Percentiles rank a stretch among this genome's conserved stretches.
Conservation (phyloP, 2,888 invertebrate species). For the Megamerina dolium region DNA sequence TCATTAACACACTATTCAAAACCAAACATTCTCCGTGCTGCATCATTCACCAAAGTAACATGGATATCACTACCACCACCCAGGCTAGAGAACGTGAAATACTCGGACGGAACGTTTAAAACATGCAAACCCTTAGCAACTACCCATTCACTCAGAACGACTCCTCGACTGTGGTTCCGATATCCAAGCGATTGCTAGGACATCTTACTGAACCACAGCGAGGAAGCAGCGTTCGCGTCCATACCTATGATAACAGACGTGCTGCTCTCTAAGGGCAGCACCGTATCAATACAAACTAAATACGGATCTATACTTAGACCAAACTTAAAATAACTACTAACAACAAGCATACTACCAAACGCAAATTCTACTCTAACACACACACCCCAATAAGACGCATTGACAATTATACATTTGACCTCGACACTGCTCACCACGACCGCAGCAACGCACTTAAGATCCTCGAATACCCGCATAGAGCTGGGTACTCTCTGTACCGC, state of each 20-base stretch:
- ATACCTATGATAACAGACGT: slow-evolving; percentile 1
- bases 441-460: neutral
- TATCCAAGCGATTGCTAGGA: slow-evolving; percentile 2
- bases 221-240: slow-evolving; percentile 9
- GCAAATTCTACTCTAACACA: slow-evolving; percentile 15
- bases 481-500: neutral
- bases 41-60: neutral
- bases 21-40: neutral
- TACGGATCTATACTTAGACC: neutral
- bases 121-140: neutral
- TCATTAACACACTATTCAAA: neutral
- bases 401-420: neutral
- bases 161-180: slow-evolving; percentile 1
- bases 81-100: slow-evolving; percentile 1
- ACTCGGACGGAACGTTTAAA: slow-evolving; percentile 1
- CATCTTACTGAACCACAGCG: slow-evolving; percentile 9
- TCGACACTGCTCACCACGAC: neutral
- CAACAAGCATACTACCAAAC: slow-evolving; percentile 1
- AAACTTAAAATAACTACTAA: neutral
- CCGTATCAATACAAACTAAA: slow-evolving; percentile 3
- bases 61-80: slow-evolving; percentile 2
- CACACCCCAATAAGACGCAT: neutral
- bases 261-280: slow-evolving; percentile 6
- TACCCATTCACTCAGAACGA: slow-evolving; percentile 3
- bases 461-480: neutral